Base-by-base conservation (phyloP, 2,797 vertebrate species). In the Lagorchestes hirsutus region DNA sequence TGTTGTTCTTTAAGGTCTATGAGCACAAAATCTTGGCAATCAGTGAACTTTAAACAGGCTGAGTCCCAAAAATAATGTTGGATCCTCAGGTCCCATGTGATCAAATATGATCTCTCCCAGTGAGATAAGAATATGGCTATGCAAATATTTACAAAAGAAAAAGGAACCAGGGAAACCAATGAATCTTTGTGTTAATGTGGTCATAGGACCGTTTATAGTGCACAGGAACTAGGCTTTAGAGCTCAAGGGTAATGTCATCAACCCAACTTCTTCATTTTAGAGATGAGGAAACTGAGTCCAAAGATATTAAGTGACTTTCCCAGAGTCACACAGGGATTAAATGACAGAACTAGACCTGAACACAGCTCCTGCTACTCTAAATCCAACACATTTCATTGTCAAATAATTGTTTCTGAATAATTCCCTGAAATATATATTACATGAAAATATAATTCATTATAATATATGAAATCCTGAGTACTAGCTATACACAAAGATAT, bases 61-160 rank as follows among this genome's bases (percentile, higher is more conserved):
- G 91, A 90, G n/a, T 40, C 82, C 2, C 82, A 22, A 94, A 90
- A 96, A 92, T n/a, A 93, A 62, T 55, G 67, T 91, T 95, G 96
- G 90, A 96, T 62, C 62, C 50, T 92, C 11, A 54, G 52, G 14
- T 54, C 11, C 5, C 57, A 59, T 91, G 1, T 10, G 50, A 90
- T n/a, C 56, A 94, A 87, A 59, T 90, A 90, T 11, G n/a, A 55
- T 4, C 74, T 55, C 82, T 55, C 82, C 5, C 54, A 54, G 92
- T 46, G 59, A 93, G 57, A 95, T 87, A 87, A 87, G 74, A 94
- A 91, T 3, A 94, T 28, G 40, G 74, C 52, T 52, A 67, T 22
- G 57, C 22, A 54, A 92, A 58, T 40, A 93, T 54, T 90, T 59
- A 56, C 1, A 12, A 92, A 82, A 82, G 27, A 90, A 96, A 97